phyloP scores from a whole-genome alignment of 2,113 vertebrate species.

The Pedionomus torquatus region DNA sequence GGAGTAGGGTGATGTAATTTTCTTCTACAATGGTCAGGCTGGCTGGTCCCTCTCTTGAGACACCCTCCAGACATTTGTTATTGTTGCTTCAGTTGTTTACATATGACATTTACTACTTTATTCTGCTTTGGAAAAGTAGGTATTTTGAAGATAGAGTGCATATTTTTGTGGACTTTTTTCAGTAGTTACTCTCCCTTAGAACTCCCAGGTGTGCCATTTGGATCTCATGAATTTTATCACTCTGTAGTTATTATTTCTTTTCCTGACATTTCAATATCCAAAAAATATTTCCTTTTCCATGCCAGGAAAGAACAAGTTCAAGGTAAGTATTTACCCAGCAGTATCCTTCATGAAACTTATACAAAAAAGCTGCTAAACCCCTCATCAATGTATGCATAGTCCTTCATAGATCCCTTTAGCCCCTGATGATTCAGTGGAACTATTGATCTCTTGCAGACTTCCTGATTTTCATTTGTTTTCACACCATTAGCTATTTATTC shows the following conservation, averaged over 20 bases:
- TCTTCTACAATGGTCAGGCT: neutral
- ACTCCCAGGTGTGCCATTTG: neutral
- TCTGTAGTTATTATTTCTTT: neutral
- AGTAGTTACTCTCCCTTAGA: rapidly evolving
- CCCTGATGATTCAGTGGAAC: neutral
- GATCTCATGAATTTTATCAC: neutral
- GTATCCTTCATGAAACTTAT: neutral
- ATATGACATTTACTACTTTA: neutral
- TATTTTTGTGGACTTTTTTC: neutral
- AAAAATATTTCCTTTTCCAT: neutral
- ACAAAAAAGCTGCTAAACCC: neutral
- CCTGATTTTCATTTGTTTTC: conserved; percentile 18
- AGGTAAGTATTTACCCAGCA: neutral
- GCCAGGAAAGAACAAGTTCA: neutral
- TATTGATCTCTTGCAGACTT: conserved; percentile 8
- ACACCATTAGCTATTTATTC: neutral
- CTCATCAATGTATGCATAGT: neutral
- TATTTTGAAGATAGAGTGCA: neutral
- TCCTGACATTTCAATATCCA: neutral
- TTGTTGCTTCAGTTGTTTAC: neutral
- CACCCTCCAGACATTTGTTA: neutral
- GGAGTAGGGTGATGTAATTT: neutral
- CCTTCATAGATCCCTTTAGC: neutral
- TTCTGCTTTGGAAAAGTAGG: neutral
- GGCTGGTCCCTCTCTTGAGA: neutral